Conservation (phyloP, 2,888 invertebrate species). For the Pherbina coryleti region DNA sequence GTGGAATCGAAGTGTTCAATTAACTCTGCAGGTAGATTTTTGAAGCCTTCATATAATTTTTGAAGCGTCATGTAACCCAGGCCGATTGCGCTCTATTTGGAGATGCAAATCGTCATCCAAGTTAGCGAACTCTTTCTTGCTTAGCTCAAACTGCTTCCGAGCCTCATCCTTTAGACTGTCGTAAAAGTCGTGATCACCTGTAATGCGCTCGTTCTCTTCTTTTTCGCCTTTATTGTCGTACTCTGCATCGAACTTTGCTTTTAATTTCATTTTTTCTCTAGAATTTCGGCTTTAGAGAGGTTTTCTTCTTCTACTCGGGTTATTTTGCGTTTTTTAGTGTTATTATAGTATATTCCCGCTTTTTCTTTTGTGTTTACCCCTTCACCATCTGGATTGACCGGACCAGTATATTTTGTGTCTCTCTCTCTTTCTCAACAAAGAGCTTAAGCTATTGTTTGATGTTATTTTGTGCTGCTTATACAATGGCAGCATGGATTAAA, state of each 20-base stretch:
- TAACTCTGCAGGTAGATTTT: conserved; percentile 89
- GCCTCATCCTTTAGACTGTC: conserved; percentile 90
- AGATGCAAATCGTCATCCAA: conserved; percentile 89
- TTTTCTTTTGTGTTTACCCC: conserved; percentile 48
- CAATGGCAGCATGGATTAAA: no score
- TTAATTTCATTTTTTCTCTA: conserved; percentile 90
- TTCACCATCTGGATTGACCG: conserved; percentile 47
- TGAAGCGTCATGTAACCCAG: conserved; percentile 98
- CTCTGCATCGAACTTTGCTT: conserved; percentile 93
- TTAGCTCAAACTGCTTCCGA: conserved; percentile 89
- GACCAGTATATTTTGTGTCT: conserved; percentile 77
- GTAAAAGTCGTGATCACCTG: conserved; percentile 83
- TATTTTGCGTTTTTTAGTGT: conserved; percentile 62
- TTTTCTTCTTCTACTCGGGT: conserved; percentile 71
- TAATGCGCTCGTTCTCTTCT: conserved; percentile 70
- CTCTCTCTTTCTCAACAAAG: no score
- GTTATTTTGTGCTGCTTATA: no score
- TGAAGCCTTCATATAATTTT: conserved; percentile 79
- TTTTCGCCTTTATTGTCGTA: conserved; percentile 83
- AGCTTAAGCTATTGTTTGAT: no score
- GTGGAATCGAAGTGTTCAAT: conserved; percentile 91
- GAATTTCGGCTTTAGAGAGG: conserved; percentile 73
- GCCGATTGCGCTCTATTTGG: conserved; percentile 94
- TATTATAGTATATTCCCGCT: conserved; percentile 43
- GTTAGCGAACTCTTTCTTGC: conserved; percentile 92